These are phyloP conservation scores for Drosophila nigricruria DNA, from an alignment of 2,888 invertebrate genomes.

Conservation along the genomic window DNA sequence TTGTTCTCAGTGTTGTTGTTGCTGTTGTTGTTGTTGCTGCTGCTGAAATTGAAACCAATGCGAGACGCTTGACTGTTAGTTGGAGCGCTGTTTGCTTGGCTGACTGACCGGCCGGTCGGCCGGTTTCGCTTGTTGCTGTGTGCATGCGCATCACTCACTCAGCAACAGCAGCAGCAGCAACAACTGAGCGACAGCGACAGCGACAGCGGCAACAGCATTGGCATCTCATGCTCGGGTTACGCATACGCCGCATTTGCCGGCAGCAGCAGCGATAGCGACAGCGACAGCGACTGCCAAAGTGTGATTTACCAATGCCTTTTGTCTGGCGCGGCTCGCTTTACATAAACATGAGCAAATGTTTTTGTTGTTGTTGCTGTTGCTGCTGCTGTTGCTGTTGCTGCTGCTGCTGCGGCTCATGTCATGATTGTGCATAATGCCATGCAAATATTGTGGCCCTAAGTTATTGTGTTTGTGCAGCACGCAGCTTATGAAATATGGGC, in stretches of 20 bases:
- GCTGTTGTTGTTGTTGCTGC: slow-evolving; percentile 14
- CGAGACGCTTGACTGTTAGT: slow-evolving; percentile 42
- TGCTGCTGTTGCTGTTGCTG: slow-evolving; percentile 24
- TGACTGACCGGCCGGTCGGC: slow-evolving; percentile 51
- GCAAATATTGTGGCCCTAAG: slow-evolving; percentile 77
- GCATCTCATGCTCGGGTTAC: slow-evolving; percentile 75
- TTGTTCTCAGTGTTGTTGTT: slow-evolving; percentile 58
- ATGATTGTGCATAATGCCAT: slow-evolving; percentile 82
- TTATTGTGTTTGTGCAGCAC: slow-evolving; percentile 79
- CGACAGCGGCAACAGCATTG: slow-evolving; percentile 51
- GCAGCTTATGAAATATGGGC: slow-evolving; percentile 80
- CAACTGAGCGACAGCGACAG: slow-evolving; percentile 41
- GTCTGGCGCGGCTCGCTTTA: slow-evolving; percentile 60
- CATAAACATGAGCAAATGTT: slow-evolving; percentile 65
- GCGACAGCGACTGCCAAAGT: slow-evolving; percentile 71
- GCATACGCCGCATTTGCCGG: slow-evolving; percentile 65
- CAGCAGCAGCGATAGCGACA: slow-evolving; percentile 25
- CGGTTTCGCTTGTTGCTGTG: slow-evolving; percentile 57
- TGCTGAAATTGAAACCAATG: slow-evolving; percentile 77
- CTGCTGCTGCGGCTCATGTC: slow-evolving; percentile 63
- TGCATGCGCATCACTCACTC: slow-evolving; percentile 79
- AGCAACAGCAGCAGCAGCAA: slow-evolving; percentile 26
- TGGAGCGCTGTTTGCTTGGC: slow-evolving; percentile 25
- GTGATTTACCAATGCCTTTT: slow-evolving; percentile 78
- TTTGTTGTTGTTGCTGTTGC: slow-evolving; percentile 24